Base-by-base conservation (phyloP, 1,140 invertebrate genomes). In the Penaeus chinensis region DNA sequence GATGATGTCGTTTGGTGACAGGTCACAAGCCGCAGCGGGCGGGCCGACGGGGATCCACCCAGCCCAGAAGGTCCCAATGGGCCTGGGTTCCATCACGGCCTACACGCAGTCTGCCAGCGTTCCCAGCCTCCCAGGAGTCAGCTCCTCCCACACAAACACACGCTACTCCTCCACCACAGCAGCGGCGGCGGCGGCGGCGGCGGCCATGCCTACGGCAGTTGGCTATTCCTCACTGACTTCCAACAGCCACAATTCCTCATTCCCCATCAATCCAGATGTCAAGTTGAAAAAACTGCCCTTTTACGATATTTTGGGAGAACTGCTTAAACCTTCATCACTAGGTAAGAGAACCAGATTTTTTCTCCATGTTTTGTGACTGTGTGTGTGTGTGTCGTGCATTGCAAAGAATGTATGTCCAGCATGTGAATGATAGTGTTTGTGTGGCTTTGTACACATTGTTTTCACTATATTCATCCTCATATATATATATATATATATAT, bases 271-370 rank as follows among this genome's bases (percentile, higher is more conserved):
- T 92, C 97, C 97, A 0, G 97, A 99, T 93, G 97, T 99, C 0
- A 95, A 95, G 91, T 95, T 99, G 86, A 98, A 97, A 92, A 95
- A 94, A 91, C 93, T 99, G 69, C 97, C 98, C 20, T 99, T 99
- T 92, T 99, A 96, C 92, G 98, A 99, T 92, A 93, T 97, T 87
- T 91, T 97, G 66, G 95, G 94, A 42, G 97, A 98, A 92, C 93
- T 99, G 16, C 93, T 99, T 84, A 97, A 98, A 93, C 97, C 98
- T 1, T 96, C 96, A 13, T 96, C 96, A 91, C 93, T 98, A 91
- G 91, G 94, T 94, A 91, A 92, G 92, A 90, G 24, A 54, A 37
- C 42, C 0, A 11, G 54, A 54, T 16, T 54, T 42, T 42, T 54
- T 54, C 54, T 54, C 16, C 54, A 13, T 13, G 2, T 13, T 54